Conservation (phyloP, 1,140 invertebrate genomes). For the Rhagoletis zephyria region DNA sequence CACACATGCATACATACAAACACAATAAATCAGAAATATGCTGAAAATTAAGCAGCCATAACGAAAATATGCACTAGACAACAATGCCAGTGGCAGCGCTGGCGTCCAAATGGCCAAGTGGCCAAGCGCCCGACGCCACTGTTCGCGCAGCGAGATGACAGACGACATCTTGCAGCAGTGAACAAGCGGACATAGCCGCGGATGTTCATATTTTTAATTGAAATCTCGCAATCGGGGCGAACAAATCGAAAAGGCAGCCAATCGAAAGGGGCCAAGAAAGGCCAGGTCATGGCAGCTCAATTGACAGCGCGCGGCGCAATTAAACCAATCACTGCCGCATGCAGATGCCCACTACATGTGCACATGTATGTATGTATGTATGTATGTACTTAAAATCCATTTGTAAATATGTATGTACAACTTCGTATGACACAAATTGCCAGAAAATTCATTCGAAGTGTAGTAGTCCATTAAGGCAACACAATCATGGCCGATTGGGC, state of each 20-base stretch:
- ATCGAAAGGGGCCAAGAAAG: neutral
- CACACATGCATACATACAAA: neutral
- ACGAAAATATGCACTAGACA: neutral
- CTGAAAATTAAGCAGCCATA: conserved; percentile 22
- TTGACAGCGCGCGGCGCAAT: neutral
- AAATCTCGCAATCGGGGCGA: neutral
- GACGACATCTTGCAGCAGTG: conserved; percentile 21
- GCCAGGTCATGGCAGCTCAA: conserved; percentile 9
- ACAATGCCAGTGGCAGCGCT: neutral
- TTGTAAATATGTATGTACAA: neutral
- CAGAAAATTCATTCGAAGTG: neutral
- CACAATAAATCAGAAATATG: conserved; percentile 38
- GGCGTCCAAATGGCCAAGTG: neutral
- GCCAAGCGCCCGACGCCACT: neutral
- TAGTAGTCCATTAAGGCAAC: neutral
- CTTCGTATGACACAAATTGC: neutral
- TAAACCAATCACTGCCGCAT: neutral
- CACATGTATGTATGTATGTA: neutral
- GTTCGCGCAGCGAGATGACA: neutral
- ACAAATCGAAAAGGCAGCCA: neutral
- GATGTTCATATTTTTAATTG: conserved; percentile 17
- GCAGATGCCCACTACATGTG: neutral
- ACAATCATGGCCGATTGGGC: neutral
- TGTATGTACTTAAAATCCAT: neutral
- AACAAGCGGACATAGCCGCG: neutral